phyloP scores from a whole-genome alignment of 64 coral and sea anemone genomes.

The Anthopleura sola region DNA sequence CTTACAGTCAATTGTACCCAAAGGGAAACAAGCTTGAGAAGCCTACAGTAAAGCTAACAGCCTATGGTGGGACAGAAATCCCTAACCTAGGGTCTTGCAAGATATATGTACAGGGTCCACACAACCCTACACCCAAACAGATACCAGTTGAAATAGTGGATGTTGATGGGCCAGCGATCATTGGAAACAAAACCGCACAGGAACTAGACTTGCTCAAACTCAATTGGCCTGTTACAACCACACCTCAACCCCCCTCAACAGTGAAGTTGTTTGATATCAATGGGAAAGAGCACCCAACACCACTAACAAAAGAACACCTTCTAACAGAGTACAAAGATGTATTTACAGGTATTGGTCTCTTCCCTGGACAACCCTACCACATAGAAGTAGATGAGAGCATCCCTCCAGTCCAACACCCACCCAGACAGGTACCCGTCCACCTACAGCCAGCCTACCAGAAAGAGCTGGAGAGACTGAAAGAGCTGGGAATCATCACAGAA shows the following conservation, averaged over 20 bases:
- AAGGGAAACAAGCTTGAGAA: no score
- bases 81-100: conserved; percentile 41
- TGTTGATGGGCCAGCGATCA: conserved; percentile 31
- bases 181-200: conserved; percentile 49
- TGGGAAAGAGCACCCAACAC: conserved; percentile 36
- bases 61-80: conserved; percentile 51
- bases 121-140: no score
- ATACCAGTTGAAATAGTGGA: conserved; percentile 50
- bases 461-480: conserved; percentile 48
- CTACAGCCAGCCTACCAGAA: conserved; percentile 37
- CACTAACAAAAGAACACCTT: conserved; percentile 55
- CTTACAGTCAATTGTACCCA: no score
- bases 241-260: not conserved
- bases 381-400: conserved; percentile 33
- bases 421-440: no score
- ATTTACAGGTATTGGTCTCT: conserved; percentile 37
- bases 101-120: conserved; percentile 33
- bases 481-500: conserved; percentile 58
- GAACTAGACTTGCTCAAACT: conserved; percentile 26
- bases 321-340: conserved; percentile 55
- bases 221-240: conserved; percentile 34
- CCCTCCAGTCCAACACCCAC: conserved; percentile 40
- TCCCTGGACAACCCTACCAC: conserved; percentile 46
- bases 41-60: conserved; percentile 29
- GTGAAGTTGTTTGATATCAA: not conserved